phyloP scores from a whole-genome alignment of 2,113 vertebrate genomes.

The Salvelinus sp. region DNA sequence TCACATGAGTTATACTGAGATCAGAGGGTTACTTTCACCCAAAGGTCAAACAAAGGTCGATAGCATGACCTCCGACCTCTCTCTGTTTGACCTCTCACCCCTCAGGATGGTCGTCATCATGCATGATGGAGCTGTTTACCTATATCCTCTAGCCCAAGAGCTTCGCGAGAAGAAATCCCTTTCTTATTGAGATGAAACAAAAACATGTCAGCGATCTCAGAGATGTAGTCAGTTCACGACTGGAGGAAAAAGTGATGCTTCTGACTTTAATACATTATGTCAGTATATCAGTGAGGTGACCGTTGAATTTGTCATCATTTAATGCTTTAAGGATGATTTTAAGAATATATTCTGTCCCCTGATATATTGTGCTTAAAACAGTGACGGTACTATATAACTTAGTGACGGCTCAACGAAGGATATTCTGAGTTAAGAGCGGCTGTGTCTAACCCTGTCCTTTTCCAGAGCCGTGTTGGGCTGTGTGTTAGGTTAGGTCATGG shows the following conservation, averaged over 20 bases:
- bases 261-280: too few relatives aligned
- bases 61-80: background rate
- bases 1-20: background rate
- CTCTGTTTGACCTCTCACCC: background rate
- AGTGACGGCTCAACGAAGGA: background rate
- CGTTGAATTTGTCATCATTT: background rate
- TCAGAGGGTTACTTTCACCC: background rate
- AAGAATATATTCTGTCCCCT: background rate
- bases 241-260: too few relatives aligned
- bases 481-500: background rate
- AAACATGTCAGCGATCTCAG: too few relatives aligned
- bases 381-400: too few relatives aligned
- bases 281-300: background rate
- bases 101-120: background rate
- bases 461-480: background rate
- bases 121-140: background rate
- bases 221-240: too few relatives aligned
- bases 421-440: background rate
- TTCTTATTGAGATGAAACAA: too few relatives aligned
- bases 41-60: background rate
- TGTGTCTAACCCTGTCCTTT: background rate
- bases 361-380: background rate
- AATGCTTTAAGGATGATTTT: conserved; percentile 2
- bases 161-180: background rate
- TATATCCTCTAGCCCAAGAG: background rate